Evolutionary conservation across 2,888 invertebrate genomes (phyloP), one percentile per base, ranked within the genome.

Genomic region (Serrognathus titanus): DNA sequence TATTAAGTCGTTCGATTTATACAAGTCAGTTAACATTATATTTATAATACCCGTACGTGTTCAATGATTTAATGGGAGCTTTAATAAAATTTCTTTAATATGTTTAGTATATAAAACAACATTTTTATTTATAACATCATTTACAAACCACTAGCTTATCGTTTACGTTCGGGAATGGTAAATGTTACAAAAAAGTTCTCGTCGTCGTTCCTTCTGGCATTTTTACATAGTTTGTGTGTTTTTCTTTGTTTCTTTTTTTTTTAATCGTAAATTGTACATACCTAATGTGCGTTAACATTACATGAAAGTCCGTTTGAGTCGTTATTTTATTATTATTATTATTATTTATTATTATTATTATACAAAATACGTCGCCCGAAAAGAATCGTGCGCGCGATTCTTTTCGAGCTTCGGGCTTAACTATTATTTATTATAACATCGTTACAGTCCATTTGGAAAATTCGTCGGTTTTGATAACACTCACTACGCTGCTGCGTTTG

Each of bases 111-210:
- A 76, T 75, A 77, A 77, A 77, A 77, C 76, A 77, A 76, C 75
- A 75, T 75, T 77, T 77, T 77, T 75, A 77, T 16, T 77, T 76
- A 76, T 67, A 77, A 76, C 75, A 75, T 77, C 75, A 75, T 77
- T 31, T 77, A 78, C 77, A 77, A 76, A 77, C 75, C 75, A 74
- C 69, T 73, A 73, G 24, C 24, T 31, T 66, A 60, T 68, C 59
- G 70, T 66, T 66, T 68, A 48, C 40, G 24, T n/a, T 53, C 69
- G 70, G 71, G 69, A 71, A 71, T 72, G 71, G 71, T 74, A 75
- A 72, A 74, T 71, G 66, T 73, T 73, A 73, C 72, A 75, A 74
- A 64, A 71, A 71, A 67, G 72, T 69, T 70, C 67, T 16, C 16
- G 16, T 16, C 16, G 16, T 16, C 16, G 62, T 68, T 68, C 66